A percentile compares a stretch with the other conserved stretches of the same genome.
phyloP scores from a whole-genome alignment of 1,140 invertebrate species.

The Coenobita brevimanus region DNA sequence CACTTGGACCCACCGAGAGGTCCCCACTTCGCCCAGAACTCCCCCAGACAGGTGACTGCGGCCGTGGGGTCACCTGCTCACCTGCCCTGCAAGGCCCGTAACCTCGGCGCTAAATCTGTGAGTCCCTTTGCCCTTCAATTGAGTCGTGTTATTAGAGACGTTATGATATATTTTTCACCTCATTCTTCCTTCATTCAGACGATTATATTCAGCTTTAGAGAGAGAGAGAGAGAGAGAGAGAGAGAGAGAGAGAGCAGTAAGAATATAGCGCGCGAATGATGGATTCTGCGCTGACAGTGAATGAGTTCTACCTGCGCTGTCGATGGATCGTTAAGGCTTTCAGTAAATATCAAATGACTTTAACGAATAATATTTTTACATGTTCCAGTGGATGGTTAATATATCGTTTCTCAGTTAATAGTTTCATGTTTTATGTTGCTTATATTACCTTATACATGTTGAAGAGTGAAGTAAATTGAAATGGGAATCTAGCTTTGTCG shows the following conservation, averaged over 20 bases:
- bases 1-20: slow-evolving; percentile 36
- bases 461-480: no score
- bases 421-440: no score
- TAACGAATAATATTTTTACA: no score
- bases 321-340: neutral
- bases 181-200: neutral
- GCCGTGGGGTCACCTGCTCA: slow-evolving; percentile 63
- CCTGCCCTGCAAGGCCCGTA: slow-evolving; percentile 63
- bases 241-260: neutral
- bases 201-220: neutral
- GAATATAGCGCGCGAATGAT: neutral
- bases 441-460: no score
- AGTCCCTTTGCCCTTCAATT: slow-evolving; percentile 6
- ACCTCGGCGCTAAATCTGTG: slow-evolving; percentile 61
- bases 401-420: no score
- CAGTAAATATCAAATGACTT: no score
- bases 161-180: neutral
- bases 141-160: neutral
- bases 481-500: no score
- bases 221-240: neutral
- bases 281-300: neutral
- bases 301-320: neutral
- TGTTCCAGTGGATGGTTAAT: no score
- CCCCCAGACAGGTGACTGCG: slow-evolving; percentile 46
- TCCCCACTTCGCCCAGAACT: slow-evolving; percentile 62